Evolutionary conservation across 2,797 vertebrate species (phyloP).

Genomic region (Molossus molossus): DNA sequence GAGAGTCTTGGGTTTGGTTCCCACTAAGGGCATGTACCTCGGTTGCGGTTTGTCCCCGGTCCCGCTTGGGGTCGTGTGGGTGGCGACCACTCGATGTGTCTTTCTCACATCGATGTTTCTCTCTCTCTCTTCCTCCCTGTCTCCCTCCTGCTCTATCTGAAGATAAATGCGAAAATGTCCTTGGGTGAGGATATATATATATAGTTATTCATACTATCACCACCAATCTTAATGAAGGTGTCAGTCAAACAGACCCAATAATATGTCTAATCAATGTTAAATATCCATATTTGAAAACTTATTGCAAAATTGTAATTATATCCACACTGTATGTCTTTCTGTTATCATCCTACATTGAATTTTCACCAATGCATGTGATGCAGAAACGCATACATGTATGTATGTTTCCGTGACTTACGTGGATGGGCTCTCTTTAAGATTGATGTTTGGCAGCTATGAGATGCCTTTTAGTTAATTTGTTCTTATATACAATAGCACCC

Average conservation of each 20-base stretch:
- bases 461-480: not conserved
- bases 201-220: not conserved
- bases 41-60: no score
- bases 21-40: no score
- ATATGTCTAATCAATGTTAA: constrained; percentile 71
- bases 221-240: not conserved
- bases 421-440: not conserved
- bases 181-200: no score
- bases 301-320: not conserved
- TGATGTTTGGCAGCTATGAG: not conserved
- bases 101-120: no score
- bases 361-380: not conserved
- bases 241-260: not conserved
- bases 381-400: not conserved
- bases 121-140: no score
- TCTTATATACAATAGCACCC: not conserved
- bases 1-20: no score
- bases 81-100: no score
- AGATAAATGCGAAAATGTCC: no score
- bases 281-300: constrained; percentile 59
- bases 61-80: no score
- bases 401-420: not conserved
- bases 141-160: no score
- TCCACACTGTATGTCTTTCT: not conserved
- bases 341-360: not conserved